Percentiles rank a stretch among this genome's conserved stretches.
phyloP scores from a whole-genome alignment of 2,888 invertebrate species.

The Conus canariensis region DNA sequence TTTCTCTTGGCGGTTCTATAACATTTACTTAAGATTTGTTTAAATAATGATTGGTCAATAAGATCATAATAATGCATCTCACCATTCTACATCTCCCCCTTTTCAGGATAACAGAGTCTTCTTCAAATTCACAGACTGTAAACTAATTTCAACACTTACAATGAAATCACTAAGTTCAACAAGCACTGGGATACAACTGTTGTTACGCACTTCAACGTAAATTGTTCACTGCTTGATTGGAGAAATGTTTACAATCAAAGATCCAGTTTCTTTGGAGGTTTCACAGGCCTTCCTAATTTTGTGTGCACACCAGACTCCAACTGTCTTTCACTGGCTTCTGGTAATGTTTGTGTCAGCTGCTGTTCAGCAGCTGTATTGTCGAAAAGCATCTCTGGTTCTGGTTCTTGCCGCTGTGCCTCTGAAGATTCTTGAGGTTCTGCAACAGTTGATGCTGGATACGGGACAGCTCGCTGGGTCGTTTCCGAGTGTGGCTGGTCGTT shows the following conservation, averaged over 20 bases:
- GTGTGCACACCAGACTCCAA: neutral
- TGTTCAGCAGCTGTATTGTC: neutral
- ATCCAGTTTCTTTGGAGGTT: neutral
- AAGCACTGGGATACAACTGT: too few relatives aligned
- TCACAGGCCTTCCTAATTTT: neutral
- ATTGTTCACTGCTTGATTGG: too few relatives aligned
- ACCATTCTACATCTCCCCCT: too few relatives aligned
- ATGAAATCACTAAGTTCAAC: too few relatives aligned
- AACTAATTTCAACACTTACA: too few relatives aligned
- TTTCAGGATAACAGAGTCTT: too few relatives aligned
- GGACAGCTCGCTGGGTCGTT: neutral
- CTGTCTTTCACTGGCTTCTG: neutral
- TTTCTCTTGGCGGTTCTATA: too few relatives aligned
- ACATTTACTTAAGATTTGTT: too few relatives aligned
- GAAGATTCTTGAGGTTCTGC: neutral
- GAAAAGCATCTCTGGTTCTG: neutral
- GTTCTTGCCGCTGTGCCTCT: neutral
- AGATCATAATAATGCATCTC: too few relatives aligned
- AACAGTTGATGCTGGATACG: neutral
- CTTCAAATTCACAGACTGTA: too few relatives aligned
- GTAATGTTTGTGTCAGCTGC: neutral
- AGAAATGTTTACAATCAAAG: neutral
- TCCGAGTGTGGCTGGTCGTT: neutral
- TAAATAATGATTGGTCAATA: too few relatives aligned
- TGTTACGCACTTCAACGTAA: too few relatives aligned